phyloP scores from a whole-genome alignment of 2,888 invertebrate species.

The Tenthredo mesomela region DNA sequence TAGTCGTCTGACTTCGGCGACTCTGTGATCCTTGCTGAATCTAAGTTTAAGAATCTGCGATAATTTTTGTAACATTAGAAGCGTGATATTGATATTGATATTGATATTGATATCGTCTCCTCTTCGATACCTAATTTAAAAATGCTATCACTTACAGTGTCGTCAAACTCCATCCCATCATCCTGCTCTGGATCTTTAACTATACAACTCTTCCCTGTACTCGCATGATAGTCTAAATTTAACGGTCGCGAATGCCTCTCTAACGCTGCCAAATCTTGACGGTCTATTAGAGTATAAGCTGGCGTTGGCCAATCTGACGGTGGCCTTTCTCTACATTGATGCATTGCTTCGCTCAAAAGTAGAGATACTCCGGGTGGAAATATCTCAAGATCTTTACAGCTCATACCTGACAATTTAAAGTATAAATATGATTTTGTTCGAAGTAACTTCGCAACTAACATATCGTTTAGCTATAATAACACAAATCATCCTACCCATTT shows the following conservation, averaged over 20 bases:
- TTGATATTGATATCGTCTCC: not conserved
- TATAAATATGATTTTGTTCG: constrained; percentile 57
- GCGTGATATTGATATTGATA: constrained; percentile 15
- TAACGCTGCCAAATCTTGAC: constrained; percentile 86
- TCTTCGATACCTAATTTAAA: not conserved
- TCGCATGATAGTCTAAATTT: constrained; percentile 58
- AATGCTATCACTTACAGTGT: constrained; percentile 77
- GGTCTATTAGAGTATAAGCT: constrained; percentile 86
- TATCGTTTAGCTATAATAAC: not conserved
- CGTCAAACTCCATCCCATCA: constrained; percentile 83
- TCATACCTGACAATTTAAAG: constrained; percentile 79
- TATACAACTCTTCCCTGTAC: constrained; percentile 63
- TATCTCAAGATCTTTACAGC: constrained; percentile 85
- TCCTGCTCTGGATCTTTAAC: constrained; percentile 80
- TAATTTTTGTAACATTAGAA: constrained; percentile 20
- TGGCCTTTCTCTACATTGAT: constrained; percentile 85
- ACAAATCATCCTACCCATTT: constrained; percentile 74
- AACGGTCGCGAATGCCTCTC: constrained; percentile 67
- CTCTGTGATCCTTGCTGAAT: constrained; percentile 79
- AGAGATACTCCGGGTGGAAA: constrained; percentile 87
- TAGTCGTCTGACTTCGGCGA: constrained; percentile 90
- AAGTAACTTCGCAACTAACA: not conserved
- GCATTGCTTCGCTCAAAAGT: constrained; percentile 85
- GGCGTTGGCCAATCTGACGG: constrained; percentile 86
- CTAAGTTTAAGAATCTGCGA: constrained; percentile 69